Base-by-base conservation (phyloP, 2,888 invertebrate genomes). In the Taenaris catops region DNA sequence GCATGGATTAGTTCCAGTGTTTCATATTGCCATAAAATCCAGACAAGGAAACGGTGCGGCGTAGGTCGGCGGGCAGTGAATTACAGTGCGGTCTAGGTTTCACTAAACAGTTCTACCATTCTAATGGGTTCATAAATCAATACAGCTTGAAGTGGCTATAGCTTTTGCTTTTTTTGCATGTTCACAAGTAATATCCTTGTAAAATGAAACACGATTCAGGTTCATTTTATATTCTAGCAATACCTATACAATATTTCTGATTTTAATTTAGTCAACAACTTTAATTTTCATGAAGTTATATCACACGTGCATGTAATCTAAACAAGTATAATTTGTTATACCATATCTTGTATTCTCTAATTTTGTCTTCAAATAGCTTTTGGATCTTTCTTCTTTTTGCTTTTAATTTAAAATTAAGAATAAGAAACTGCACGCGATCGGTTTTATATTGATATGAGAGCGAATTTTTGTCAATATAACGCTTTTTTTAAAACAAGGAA, bases 11-110 rank as follows among this genome's bases (percentile, higher is more conserved):
- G 25, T 29, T 37, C 8, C 33, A 39, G 36, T 34, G 32, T 50
- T 44, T 51, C 46, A 34, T 31, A 44, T 53, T 46, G 34, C 47
- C 41, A 37, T 44, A 51, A 46, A 39, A 39, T 42, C 44, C 46
- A 48, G 49, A 48, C 49, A 44, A 41, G 46, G 45, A 44, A 46
- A 42, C 23, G 16, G n/a, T n/a, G n/a, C n/a, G n/a, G n/a, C n/a
- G n/a, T n/a, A n/a, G n/a, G n/a, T n/a, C 25, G 36, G 34, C 34
- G 38, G 34, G 27, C 39, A 25, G 36, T 44, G 42, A 50, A 48
- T 48, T 41, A 46, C 36, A 44, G 38, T 34, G 44, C 38, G 43
- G 46, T 46, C 46, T 49, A 47, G 46, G 40, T 46, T 46, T 37
- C 42, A 38, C 39, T 38, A 38, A 44, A 33, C 38, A 19, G 41